A percentile compares a stretch with the other conserved stretches of the same genome.
These are phyloP conservation scores for Nasonia longicornis DNA, from an alignment of 1,140 invertebrate species.

Conservation along the genomic window DNA sequence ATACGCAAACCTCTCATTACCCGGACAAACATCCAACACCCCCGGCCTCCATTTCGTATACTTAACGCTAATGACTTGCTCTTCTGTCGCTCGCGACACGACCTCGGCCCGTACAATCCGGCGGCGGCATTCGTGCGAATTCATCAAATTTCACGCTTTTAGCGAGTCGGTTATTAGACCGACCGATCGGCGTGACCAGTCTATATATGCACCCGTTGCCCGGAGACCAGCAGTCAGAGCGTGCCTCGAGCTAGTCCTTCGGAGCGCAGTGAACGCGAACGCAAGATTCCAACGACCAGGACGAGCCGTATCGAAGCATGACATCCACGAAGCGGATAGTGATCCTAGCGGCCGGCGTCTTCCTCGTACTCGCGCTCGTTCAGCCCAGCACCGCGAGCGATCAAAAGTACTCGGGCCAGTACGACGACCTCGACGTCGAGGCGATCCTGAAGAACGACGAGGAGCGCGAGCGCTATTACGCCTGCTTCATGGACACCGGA, in stretches of 20 bases:
- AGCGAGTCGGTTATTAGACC: background rate
- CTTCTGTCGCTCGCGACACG: background rate
- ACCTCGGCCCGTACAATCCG: slow-evolving; percentile 10
- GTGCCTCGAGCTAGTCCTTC: background rate
- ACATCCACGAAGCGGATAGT: background rate
- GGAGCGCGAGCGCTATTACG: slow-evolving; percentile 54
- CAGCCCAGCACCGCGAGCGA: background rate
- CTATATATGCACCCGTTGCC: slow-evolving; percentile 13
- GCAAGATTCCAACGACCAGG: too few relatives aligned
- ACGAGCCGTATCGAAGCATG: background rate
- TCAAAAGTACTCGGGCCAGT: slow-evolving; percentile 50
- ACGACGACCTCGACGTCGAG: slow-evolving; percentile 57
- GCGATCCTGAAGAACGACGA: slow-evolving; percentile 51
- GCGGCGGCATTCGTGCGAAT: background rate
- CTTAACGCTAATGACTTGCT: slow-evolving; percentile 16
- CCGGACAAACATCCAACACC: background rate
- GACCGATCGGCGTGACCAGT: slow-evolving; percentile 7
- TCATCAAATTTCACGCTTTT: slow-evolving; percentile 39
- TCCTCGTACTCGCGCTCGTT: background rate
- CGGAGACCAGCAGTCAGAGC: background rate
- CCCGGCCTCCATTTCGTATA: background rate
- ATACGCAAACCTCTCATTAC: background rate
- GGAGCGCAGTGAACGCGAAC: too few relatives aligned
- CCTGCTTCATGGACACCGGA: slow-evolving; percentile 62
- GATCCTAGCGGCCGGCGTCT: background rate